Percentiles rank a stretch among this genome's conserved stretches.
These are phyloP conservation scores for Poecilia wingei DNA, from an alignment of 2,797 vertebrate species.

Conservation along the genomic window DNA sequence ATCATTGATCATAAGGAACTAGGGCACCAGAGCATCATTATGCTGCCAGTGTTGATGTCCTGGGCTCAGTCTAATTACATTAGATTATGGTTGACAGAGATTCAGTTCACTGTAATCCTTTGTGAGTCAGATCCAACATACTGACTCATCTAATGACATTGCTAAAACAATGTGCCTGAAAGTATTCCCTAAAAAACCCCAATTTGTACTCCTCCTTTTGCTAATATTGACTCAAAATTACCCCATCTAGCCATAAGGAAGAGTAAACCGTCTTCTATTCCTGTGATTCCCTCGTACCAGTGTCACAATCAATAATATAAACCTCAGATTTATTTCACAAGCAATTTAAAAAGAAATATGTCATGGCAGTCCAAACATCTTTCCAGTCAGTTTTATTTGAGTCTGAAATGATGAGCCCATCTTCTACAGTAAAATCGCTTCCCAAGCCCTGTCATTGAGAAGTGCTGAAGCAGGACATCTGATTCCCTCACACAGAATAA, in stretches of 20 bases:
- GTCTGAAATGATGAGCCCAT: neutral
- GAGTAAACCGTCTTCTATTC: neutral
- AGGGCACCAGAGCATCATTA: neutral
- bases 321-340: neutral
- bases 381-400: neutral
- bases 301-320: neutral
- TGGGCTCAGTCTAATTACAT: slow-evolving; percentile 7
- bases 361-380: neutral
- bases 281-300: neutral
- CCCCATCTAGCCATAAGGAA: neutral
- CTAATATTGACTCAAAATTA: neutral
- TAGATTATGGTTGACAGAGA: slow-evolving; percentile 19
- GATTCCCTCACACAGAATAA: slow-evolving; percentile 8
- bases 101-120: neutral
- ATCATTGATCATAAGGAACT: neutral
- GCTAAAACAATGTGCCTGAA: neutral
- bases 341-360: neutral
- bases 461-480: slow-evolving; percentile 35
- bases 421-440: slow-evolving; percentile 1
- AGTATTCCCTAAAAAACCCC: neutral
- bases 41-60: neutral
- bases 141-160: neutral
- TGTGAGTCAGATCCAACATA: neutral
- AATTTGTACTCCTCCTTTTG: neutral
- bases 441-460: slow-evolving; percentile 15